Percentiles rank a stretch among this genome's conserved stretches.
Conservation (phyloP, 1,140 invertebrate genomes). For the Eubasilissa regina region DNA sequence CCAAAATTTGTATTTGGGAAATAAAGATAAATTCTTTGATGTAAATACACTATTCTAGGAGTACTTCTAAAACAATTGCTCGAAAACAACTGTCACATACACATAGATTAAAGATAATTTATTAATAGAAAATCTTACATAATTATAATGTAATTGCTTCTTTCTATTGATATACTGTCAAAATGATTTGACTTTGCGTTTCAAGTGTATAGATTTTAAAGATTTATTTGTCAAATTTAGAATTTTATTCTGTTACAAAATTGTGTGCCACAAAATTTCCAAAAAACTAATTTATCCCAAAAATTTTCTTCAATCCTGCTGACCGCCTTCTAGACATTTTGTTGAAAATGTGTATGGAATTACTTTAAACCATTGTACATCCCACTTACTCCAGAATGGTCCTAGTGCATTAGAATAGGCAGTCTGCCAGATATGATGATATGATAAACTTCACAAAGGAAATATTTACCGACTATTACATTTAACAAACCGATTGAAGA, state of each 20-base stretch:
- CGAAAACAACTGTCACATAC: constrained; percentile 19
- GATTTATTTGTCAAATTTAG: not conserved
- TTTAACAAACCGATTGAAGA: too few species aligned
- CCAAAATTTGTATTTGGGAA: not conserved
- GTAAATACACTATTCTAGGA: constrained; percentile 1
- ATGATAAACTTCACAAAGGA: too few species aligned
- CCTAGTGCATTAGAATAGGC: too few species aligned
- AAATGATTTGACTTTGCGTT: not conserved
- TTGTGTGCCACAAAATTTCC: too few species aligned
- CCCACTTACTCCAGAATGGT: too few species aligned
- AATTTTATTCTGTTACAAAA: not conserved
- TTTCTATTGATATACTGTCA: constrained; percentile 1
- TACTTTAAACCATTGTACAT: too few species aligned
- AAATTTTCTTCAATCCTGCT: too few species aligned
- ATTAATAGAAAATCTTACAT: constrained; percentile 1
- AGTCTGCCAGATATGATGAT: too few species aligned
- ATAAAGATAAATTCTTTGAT: constrained; percentile 9
- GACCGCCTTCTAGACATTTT: too few species aligned
- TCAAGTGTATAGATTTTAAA: not conserved
- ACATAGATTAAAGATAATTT: constrained; percentile 17
- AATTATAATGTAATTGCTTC: not conserved
- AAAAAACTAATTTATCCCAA: too few species aligned
- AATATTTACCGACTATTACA: too few species aligned
- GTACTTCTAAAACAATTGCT: constrained; percentile 23
- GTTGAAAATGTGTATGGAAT: too few species aligned